These are phyloP conservation scores for Camelus dromedarius DNA, from an alignment of 2,113 vertebrate species.

Conservation along the genomic window DNA sequence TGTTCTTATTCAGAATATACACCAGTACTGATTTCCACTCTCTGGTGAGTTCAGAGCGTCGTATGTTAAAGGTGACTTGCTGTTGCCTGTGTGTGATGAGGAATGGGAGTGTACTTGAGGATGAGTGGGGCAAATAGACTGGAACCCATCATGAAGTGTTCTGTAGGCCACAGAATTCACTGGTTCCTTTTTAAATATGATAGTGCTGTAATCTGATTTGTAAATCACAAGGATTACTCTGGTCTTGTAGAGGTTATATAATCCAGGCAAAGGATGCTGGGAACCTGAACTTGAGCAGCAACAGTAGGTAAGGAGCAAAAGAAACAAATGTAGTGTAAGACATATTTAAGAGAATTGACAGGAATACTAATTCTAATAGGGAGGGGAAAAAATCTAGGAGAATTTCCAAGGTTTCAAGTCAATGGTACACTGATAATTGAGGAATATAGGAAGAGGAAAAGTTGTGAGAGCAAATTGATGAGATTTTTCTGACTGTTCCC, in stretches of 20 bases:
- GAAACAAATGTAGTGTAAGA: not conserved
- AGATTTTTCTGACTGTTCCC: not conserved
- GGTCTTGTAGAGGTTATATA: not conserved
- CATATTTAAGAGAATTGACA: not conserved
- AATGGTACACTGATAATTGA: not conserved
- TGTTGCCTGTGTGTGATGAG: not conserved
- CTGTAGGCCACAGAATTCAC: not conserved
- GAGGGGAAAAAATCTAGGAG: not conserved
- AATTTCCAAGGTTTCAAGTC: not conserved
- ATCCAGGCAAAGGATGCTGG: not conserved
- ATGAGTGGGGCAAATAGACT: not conserved
- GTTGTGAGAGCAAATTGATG: not conserved
- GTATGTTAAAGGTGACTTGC: not conserved
- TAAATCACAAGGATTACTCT: not conserved
- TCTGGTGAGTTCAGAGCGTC: not conserved
- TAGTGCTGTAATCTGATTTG: not conserved
- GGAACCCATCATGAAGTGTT: not conserved
- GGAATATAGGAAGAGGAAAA: not conserved
- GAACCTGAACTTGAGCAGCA: not conserved
- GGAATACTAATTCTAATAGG: not conserved
- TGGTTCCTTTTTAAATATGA: not conserved
- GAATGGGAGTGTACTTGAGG: not conserved
- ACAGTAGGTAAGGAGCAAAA: not conserved
- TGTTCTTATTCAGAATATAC: not conserved
- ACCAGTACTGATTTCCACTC: not conserved